phyloP scores from a whole-genome alignment of 2,797 vertebrate species.

The Triplophysa yarkandensis region DNA sequence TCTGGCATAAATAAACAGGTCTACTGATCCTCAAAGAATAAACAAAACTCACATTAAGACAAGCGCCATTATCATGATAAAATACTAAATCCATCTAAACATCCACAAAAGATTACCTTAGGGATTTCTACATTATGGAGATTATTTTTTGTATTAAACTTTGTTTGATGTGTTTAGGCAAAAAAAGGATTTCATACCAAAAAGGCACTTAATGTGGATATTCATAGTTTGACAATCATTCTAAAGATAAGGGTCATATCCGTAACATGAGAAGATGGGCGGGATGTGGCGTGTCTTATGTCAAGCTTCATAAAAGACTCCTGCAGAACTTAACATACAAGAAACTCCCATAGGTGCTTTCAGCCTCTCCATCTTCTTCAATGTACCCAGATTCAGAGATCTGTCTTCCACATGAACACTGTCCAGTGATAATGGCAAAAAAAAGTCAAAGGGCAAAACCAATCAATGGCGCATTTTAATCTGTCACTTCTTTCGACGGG shows the following conservation, averaged over 20 bases:
- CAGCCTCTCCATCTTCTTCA: conserved; percentile 1
- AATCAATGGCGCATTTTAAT: background rate
- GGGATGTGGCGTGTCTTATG: background rate
- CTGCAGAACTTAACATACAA: background rate
- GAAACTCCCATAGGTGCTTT: background rate
- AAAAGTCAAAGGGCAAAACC: background rate
- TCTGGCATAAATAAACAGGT: background rate
- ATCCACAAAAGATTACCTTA: background rate
- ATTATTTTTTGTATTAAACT: background rate
- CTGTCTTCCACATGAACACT: background rate
- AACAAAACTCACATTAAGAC: no score
- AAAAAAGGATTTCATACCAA: background rate
- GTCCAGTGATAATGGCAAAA: background rate
- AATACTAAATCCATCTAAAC: background rate
- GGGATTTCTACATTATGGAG: background rate
- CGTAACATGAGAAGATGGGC: background rate
- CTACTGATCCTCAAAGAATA: background rate
- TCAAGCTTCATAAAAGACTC: background rate
- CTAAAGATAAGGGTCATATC: background rate
- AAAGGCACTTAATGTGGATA: background rate
- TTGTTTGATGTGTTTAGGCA: background rate
- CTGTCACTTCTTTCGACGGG: background rate
- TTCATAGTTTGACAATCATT: background rate
- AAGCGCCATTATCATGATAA: no score
- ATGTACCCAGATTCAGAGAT: background rate